phyloP scores from a whole-genome alignment of 2,888 invertebrate genomes.

The Lasius fuliginosus region DNA sequence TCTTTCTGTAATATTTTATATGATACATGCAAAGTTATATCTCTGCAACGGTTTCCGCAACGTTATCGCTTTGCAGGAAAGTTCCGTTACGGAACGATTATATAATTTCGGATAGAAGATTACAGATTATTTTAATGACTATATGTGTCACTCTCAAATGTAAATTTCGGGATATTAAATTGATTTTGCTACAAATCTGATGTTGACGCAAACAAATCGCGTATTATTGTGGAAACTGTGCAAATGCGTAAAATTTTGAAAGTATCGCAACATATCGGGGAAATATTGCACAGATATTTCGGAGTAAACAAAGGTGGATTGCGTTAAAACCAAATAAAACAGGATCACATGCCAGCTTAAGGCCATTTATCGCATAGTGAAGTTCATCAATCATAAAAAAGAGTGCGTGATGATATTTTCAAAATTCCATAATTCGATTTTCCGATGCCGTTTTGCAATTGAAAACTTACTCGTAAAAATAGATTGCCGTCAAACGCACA shows the following conservation, averaged over 20 bases:
- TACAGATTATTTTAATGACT: not conserved
- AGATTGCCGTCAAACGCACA: not conserved
- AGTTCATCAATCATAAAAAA: not conserved
- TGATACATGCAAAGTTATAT: slow-evolving; percentile 16
- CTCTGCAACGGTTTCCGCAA: not conserved
- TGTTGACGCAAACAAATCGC: not conserved
- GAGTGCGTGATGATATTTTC: not conserved
- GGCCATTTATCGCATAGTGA: not conserved
- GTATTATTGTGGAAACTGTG: slow-evolving; percentile 10
- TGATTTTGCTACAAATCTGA: not conserved
- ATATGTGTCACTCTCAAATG: not conserved
- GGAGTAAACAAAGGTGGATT: not conserved
- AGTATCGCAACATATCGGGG: not conserved
- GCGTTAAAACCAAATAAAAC: not conserved
- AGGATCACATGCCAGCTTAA: not conserved
- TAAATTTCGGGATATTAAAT: not conserved
- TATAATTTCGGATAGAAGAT: not conserved
- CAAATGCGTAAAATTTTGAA: slow-evolving; percentile 7
- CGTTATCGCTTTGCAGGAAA: not conserved
- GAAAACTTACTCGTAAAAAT: not conserved
- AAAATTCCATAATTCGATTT: not conserved
- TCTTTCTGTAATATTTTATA: slow-evolving; percentile 25
- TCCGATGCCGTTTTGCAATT: too few species aligned
- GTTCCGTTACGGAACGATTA: not conserved
- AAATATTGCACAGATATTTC: not conserved